Base-by-base conservation (phyloP, 1,140 invertebrate genomes). In the Hylyphantes graminicola region DNA sequence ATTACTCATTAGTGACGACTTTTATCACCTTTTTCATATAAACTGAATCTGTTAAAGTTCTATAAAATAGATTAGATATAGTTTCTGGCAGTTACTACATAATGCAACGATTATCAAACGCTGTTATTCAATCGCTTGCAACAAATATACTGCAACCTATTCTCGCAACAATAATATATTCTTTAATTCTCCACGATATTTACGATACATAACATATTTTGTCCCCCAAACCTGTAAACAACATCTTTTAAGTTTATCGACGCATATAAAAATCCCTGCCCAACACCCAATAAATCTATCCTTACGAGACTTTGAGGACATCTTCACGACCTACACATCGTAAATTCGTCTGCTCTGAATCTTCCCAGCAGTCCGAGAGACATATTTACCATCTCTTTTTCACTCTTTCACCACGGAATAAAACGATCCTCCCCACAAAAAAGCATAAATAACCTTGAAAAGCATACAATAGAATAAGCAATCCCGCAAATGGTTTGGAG, bases 401-500 rank as follows among this genome's bases (percentile, higher is more conserved):
- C 74, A 51, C n/a, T 59, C 51, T 21, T 12, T 57, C 4, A 57
- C 57, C n/a, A 76, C 50, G 50, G 21, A 63, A 61, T 12, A 50
- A 19, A 21, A 57, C 68, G 54, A 9, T 9, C 50, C 77, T 9
- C 5, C 13, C 13, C 50, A 57, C 19, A 59, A 11, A 35, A 65
- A 57, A 67, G 50, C 17, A 68, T 15, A 19, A 21, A 61, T 57
- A 57, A 51, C 12, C 13, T 13, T n/a, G 21, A 63, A 76, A 76
- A 74, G 72, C 35, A 35, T 35, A 35, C 35, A 35, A 35, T 35
- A 35, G 35, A 35, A 35, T 35, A 48, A 48, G 65, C 67, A 80
- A 80, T 80, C 77, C 70, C 13, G 53, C 35, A 80, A 80, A 80
- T 80, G 77, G 21, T 15, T n/a, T 9, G 68, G 57, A 48, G 11